Base-by-base conservation (phyloP, 2,113 vertebrate genomes). In the Crocuta crocuta region DNA sequence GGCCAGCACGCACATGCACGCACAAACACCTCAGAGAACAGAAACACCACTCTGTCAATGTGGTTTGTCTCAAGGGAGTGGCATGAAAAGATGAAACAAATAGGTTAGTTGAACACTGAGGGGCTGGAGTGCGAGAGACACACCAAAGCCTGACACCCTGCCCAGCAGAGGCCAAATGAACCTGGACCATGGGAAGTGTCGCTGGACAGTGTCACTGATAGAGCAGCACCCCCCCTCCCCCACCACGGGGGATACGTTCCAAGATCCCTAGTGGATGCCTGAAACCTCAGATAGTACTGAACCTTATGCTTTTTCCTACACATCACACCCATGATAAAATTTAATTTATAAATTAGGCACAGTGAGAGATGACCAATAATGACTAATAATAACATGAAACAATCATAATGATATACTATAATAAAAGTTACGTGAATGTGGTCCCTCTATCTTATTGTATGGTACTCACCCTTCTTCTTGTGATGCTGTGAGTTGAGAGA, bases 81-180 rank as follows among this genome's bases (percentile, higher is more conserved):
- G 26, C 95, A 88, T 97, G 83, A 48, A 74, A 96, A 97, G 55
- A 95, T 95, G 94, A 97, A 97, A 97, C 88, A 74, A 94, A 93
- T 66, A 48, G 58, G 96, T 98, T 97, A 98, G 98, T 97, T 98
- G 97, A 98, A 94, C 4, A 31, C 1, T 0, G 21, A 92, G 95
- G 23, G n/a, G 70, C 96, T 96, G 4, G 16, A 97, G 90, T 73
- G 35, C 63, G 94, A 94, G 96, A 97, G 94, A 92, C 89, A 71
- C 90, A 31, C 95, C 70, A 74, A 66, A 80, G 45, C 17, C 84
- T 95, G 61, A 68, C 71, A 94, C 86, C 58, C 94, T 79, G 94
- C 83, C 92, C 93, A 85, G 58, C 33, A 53, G 33, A 55, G 21
- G 9, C 83, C 74, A 11, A 94, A 55, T 12, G 33, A 70, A 50